Conservation (phyloP, 1,140 invertebrate genomes). For the Papilio dardanus region DNA sequence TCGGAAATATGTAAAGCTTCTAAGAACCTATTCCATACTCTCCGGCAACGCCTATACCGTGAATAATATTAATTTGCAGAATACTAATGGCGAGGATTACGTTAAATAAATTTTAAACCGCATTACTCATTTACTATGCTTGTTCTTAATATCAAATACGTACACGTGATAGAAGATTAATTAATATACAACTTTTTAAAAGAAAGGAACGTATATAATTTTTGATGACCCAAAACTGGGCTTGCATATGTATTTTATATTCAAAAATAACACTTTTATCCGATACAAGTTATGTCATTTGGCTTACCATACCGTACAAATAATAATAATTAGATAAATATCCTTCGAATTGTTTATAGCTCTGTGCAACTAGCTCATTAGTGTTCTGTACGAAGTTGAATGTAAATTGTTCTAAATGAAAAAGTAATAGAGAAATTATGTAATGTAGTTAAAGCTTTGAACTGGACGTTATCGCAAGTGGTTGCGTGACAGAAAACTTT, state of each 20-base stretch:
- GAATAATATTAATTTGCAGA: slow-evolving; percentile 38
- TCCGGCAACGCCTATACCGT: slow-evolving; percentile 19
- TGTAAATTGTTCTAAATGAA: not conserved
- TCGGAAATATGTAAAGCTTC: slow-evolving; percentile 37
- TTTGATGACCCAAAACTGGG: too few relatives aligned
- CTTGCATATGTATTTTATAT: not conserved
- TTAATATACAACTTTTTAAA: not conserved
- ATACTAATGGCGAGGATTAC: slow-evolving; percentile 36
- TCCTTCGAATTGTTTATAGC: not conserved
- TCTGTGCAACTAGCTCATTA: slow-evolving; percentile 2
- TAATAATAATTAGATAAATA: not conserved
- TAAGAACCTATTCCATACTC: slow-evolving; percentile 36
- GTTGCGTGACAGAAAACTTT: slow-evolving; percentile 36
- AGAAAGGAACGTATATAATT: not conserved
- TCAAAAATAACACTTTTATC: too few relatives aligned
- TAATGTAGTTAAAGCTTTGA: slow-evolving; percentile 15
- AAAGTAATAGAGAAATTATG: slow-evolving; percentile 28
- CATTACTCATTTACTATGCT: slow-evolving; percentile 11
- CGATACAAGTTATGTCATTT: too few relatives aligned
- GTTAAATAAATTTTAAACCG: slow-evolving; percentile 34
- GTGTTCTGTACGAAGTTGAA: not conserved
- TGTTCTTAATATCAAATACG: slow-evolving; percentile 5
- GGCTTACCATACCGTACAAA: not conserved
- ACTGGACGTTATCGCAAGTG: slow-evolving; percentile 8
- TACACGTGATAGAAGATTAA: not conserved